phyloP scores from a whole-genome alignment of 1,140 invertebrate genomes.

The roundworm (Caenorhabditis elegans) region DNA sequence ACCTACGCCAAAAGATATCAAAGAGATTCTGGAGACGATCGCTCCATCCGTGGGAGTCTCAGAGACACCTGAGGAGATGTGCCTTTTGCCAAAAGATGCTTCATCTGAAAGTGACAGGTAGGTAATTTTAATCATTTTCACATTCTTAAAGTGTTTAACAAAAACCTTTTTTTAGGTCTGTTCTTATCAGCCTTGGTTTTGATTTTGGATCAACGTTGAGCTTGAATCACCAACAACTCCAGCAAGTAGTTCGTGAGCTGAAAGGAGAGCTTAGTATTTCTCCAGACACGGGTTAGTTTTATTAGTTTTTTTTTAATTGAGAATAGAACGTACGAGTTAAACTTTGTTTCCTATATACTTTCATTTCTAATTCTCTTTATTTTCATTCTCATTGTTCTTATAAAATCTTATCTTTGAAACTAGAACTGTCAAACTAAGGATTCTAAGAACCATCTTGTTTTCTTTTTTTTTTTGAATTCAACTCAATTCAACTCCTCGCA shows the following conservation, averaged over 20 bases:
- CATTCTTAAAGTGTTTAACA: no score
- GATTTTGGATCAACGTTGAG: conserved; percentile 44
- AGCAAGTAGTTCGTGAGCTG: background rate
- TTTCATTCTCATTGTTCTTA: no score
- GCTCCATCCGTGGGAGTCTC: background rate
- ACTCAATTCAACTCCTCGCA: background rate
- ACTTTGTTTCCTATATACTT: no score
- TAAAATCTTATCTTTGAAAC: no score
- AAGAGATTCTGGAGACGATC: background rate
- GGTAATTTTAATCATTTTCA: no score
- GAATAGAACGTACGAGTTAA: no score
- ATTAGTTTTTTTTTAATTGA: background rate
- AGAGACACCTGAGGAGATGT: background rate
- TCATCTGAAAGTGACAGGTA: background rate
- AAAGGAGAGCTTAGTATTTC: background rate
- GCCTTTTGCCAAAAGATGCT: background rate
- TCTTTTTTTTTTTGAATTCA: background rate
- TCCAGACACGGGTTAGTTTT: background rate
- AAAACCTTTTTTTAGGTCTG: conserved; percentile 44
- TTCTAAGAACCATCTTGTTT: no score
- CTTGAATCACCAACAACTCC: background rate
- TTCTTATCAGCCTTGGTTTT: conserved; percentile 60
- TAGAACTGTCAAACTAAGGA: no score
- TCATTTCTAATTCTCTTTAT: no score
- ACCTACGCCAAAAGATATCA: background rate